Conservation (phyloP, 2,888 invertebrate species). For the Willowsia nigromaculata region DNA sequence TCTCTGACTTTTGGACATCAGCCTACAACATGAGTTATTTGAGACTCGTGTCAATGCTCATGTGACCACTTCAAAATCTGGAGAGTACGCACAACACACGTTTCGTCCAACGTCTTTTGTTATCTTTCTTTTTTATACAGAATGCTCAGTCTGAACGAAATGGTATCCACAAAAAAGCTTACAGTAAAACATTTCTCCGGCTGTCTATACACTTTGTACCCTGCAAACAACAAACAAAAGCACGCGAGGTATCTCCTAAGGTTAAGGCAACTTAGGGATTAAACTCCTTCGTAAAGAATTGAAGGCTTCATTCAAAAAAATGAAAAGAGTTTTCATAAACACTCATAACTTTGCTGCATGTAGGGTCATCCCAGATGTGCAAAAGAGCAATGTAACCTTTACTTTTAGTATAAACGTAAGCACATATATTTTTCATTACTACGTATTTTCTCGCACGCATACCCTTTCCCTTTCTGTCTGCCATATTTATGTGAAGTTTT, state of each 20-base stretch:
- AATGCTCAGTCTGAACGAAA: background rate
- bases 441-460: background rate
- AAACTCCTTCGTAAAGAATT: slow-evolving; percentile 34
- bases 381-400: slow-evolving; percentile 38
- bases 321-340: slow-evolving; percentile 53
- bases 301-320: slow-evolving; percentile 36
- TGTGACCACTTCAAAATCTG: slow-evolving; percentile 61
- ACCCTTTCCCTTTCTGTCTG: background rate
- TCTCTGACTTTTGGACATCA: slow-evolving; percentile 42
- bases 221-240: slow-evolving; percentile 6
- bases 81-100: slow-evolving; percentile 33
- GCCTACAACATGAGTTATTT: slow-evolving; percentile 48
- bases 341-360: slow-evolving; percentile 47
- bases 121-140: background rate
- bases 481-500: background rate
- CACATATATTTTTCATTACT: slow-evolving; percentile 3
- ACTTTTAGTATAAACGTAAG: background rate
- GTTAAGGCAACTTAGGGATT: slow-evolving; percentile 18
- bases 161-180: background rate
- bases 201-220: background rate
- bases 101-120: background rate
- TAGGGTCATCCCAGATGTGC: slow-evolving; percentile 51
- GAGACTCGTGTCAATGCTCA: slow-evolving; percentile 67
- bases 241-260: background rate
- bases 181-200: slow-evolving; percentile 2